phyloP scores from a whole-genome alignment of 2,113 vertebrate genomes.

The Garra rufa region DNA sequence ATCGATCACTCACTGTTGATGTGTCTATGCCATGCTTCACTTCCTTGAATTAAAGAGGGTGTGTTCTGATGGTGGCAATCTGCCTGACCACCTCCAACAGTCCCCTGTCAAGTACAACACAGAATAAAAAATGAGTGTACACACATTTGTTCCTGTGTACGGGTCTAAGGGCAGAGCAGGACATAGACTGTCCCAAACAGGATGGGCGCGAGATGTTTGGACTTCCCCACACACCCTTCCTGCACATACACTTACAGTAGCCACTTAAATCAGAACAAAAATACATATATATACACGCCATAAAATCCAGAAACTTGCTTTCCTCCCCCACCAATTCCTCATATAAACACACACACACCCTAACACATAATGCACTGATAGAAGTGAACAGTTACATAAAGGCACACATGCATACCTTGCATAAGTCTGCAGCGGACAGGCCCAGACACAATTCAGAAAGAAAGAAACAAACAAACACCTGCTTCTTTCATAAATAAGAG shows the following conservation, averaged over 20 bases:
- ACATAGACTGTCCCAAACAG: constrained; percentile 80
- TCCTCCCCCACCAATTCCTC: background rate
- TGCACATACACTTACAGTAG: constrained; percentile 70
- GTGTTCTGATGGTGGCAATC: constrained; percentile 59
- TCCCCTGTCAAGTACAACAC: constrained; percentile 64
- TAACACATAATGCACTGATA: background rate
- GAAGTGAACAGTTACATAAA: background rate
- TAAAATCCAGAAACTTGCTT: constrained; percentile 18
- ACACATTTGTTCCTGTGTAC: constrained; percentile 49
- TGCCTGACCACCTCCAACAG: constrained; percentile 66
- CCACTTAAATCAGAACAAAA: constrained; percentile 64
- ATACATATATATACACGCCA: constrained; percentile 24
- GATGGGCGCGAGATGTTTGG: constrained; percentile 79
- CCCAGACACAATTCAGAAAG: constrained; percentile 22
- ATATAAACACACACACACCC: constrained; percentile 21
- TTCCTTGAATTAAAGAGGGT: constrained; percentile 62
- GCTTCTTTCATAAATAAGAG: constrained; percentile 30
- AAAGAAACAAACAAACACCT: background rate
- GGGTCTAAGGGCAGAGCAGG: constrained; percentile 69
- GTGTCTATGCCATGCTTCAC: constrained; percentile 76
- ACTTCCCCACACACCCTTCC: constrained; percentile 83
- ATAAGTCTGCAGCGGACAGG: constrained; percentile 7
- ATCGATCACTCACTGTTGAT: constrained; percentile 66
- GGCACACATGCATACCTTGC: background rate
- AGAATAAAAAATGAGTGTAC: background rate